Evolutionary conservation across 2,113 vertebrate genomes (phyloP), one percentile per base, ranked within the genome.

Genomic region (Talpa occidentalis): DNA sequence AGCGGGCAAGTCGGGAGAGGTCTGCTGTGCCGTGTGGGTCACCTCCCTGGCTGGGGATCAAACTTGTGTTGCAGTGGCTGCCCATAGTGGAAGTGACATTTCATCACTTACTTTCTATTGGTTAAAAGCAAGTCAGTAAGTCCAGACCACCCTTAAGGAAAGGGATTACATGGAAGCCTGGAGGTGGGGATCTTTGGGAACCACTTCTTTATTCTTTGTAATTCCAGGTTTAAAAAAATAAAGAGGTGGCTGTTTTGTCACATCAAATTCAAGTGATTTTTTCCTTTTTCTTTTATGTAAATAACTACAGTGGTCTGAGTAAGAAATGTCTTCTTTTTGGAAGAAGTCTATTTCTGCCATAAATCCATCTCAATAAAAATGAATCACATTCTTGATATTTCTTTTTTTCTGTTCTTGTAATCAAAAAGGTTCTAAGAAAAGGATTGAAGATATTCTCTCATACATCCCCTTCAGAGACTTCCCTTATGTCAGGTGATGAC

Each of bases 391-490:
- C 19, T 15, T n/a, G 44, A 15, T 60, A 35, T 86, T 66, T 67
- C 67, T n/a, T 80, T 89, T 86, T 88, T 92, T 85, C 32, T 32
- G 44, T 76, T 76, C 60, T 6, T 49, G 42, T 87, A 49, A 66
- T 35, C 37, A 80, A 47, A 85, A 73, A 90, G 67, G n/a, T 49
- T 81, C 81, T 32, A 12, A 30, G 74, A 30, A 73, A 95, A 76
- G 21, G 30, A 26, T 16, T 32, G 26, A 60, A 47, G 10, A 62
- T 17, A 28, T 52, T 90, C 21, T 24, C 66, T 21, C 26, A 26
- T 40, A 69, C 16, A n/a, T 9, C 26, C 11, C 40, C 32, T 72
- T 35, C 78, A 42, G 42, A 66, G 47, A 74, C 24, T 60, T n/a
- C 24, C 60, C 21, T 47, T 11, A 6, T 19, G 15, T 73, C n/a